Evolutionary conservation across 2,113 vertebrate genomes (phyloP), one percentile per base, ranked within the genome.

Genomic region (Charina bottae): DNA sequence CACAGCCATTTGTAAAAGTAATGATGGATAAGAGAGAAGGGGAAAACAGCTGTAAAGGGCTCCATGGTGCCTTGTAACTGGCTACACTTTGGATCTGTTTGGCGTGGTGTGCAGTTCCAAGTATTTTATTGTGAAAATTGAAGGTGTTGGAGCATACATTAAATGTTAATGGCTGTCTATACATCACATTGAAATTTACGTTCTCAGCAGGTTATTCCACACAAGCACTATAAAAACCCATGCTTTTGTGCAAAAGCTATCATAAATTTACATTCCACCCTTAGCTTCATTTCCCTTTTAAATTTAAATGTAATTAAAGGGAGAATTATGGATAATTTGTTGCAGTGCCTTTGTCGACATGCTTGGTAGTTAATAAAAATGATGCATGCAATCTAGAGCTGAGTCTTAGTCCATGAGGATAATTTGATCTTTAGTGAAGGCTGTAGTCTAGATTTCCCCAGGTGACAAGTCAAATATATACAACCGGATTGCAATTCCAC

Each of bases 361-460:
- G 53, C 68, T 72, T 88, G 78, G 72, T 64, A 85, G 90, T 93
- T 90, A 93, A 91, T 91, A 93, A 88, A 93, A 90, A 93, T 93
- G 89, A 84, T 93, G 72, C 33, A 88, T 90, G 89, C n/a, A 55
- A 85, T 88, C 89, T 84, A 64, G 88, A 33, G 26, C 49, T 56
- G 90, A 62, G 26, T 56, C 49, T 62, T 64, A 56, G 86, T 88
- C 92, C 89, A 85, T 17, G 92, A 56, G 89, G 89, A 87, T 93
- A 91, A 46, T 11, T n/a, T 89, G 90, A 93, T 91, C 78, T 93
- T 91, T 91, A 89, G 53, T 58, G 87, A 85, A 89, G 87, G 53
- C 90, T 91, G 54, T 72, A 89, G 58, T 85, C 53, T 58, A 93
- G 87, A 93, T 91, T 93, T 93, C 92, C 92, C 92, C 83, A 93